A percentile compares a stretch with the other conserved stretches of the same genome.
These are phyloP conservation scores for Torymus auratus DNA, from an alignment of 2,888 invertebrate genomes.

Conservation along the genomic window DNA sequence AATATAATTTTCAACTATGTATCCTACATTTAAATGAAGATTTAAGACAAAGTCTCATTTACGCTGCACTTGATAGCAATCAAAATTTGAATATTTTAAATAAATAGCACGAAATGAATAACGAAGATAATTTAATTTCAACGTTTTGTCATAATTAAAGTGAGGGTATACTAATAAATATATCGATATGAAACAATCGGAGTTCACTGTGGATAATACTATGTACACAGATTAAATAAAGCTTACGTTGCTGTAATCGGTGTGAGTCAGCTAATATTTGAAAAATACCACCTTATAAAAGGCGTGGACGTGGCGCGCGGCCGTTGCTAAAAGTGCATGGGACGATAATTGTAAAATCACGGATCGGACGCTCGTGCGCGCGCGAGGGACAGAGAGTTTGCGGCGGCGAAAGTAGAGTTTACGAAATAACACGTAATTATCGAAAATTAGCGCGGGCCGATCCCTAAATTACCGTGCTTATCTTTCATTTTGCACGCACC, in stretches of 20 bases:
- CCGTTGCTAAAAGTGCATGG: neutral
- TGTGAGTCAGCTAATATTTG: constrained; percentile 20
- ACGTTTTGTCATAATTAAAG: too few relatives aligned
- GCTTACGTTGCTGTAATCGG: neutral
- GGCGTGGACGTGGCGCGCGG: neutral
- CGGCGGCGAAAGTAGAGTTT: constrained; percentile 12
- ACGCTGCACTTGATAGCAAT: too few relatives aligned
- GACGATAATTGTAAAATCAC: neutral
- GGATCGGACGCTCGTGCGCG: neutral
- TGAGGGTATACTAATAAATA: too few relatives aligned
- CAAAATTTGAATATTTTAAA: too few relatives aligned
- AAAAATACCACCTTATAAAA: constrained; percentile 3
- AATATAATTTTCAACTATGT: too few relatives aligned
- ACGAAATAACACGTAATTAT: constrained; percentile 50
- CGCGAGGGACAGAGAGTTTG: neutral
- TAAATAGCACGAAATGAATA: neutral
- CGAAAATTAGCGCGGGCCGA: constrained; percentile 44
- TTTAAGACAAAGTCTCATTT: too few relatives aligned
- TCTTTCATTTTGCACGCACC: constrained; percentile 44
- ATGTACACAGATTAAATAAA: constrained; percentile 1
- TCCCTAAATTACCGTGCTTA: constrained; percentile 48
- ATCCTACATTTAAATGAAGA: too few relatives aligned
- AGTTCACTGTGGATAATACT: too few relatives aligned
- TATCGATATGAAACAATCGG: too few relatives aligned
- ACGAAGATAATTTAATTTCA: too few relatives aligned